Evolutionary conservation across 2,888 invertebrate genomes (phyloP), one percentile per base, ranked within the genome.

Genomic region (Caenorhabditis uteleia): DNA sequence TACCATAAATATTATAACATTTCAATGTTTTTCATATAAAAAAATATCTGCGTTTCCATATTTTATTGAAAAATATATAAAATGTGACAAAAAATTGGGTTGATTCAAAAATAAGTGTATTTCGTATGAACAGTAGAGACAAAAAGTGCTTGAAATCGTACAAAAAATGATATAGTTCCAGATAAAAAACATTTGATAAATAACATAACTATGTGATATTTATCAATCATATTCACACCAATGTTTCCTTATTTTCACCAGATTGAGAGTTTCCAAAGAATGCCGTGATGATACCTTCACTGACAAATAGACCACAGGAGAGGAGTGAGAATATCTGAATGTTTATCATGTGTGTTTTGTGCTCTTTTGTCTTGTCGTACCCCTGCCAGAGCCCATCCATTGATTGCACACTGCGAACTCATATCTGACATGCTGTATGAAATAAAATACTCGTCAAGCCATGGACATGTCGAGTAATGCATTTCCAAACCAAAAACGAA

Each of bases 381-480:
- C 36, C 80, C 80, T 12, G 80, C 80, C 26, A 80, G 43, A 12
- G 79, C 79, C 80, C 80, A 80, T 44, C 80, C 79, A 45, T 80
- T 80, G 50, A 80, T 78, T 16, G 77, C 78, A 48, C 80, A 80
- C 43, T 78, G 77, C 7, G 78, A 72, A 26, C 76, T 73, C 67
- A 76, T 72, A 39, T 70, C 72, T 4, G 56, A 50, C 47, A 62
- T 56, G 46, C 50, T 54, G 60, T 59, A 59, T 12, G 54, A 54
- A 5, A 67, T 51, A 38, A 68, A 70, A 49, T 76, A 80, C 31
- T 79, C 79, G 39, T 78, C 79, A 3, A 80, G 66, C 79, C 79
- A 80, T 0, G 80, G 80, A 48, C 80, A 80, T n/a, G 80, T 77
- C 7, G 75, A 75, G 58, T 80, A 80, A 48, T 80, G 80, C 79